Conservation (phyloP, 2,888 invertebrate species). For the Plutella xylostella region DNA sequence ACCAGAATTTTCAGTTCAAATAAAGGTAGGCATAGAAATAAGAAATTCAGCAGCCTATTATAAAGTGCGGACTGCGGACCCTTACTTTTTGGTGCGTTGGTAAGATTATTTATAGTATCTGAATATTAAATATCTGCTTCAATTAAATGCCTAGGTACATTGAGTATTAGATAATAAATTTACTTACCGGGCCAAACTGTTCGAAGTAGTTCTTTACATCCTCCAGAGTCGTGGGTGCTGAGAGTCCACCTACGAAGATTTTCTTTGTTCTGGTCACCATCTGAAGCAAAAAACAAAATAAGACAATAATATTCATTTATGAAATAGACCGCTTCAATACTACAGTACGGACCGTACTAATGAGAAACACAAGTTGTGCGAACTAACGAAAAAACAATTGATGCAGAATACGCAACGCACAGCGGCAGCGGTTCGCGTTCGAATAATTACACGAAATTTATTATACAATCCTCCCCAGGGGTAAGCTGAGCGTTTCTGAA, state of each 20-base stretch:
- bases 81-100: no score
- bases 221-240: slow-evolving; percentile 99
- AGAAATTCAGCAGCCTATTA: no score
- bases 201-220: slow-evolving; percentile 99
- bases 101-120: not conserved
- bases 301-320: not conserved
- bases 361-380: slow-evolving; percentile 10
- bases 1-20: no score
- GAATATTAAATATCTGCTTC: not conserved
- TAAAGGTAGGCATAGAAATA: no score
- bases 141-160: not conserved
- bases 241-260: slow-evolving; percentile 99
- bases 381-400: slow-evolving; percentile 39
- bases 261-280: slow-evolving; percentile 99
- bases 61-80: no score
- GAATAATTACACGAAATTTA: slow-evolving; percentile 57
- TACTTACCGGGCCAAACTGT: slow-evolving; percentile 99
- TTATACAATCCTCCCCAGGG: slow-evolving; percentile 47
- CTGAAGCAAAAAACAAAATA: slow-evolving; percentile 70
- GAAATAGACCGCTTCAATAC: not conserved
- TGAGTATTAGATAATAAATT: not conserved
- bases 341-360: slow-evolving; percentile 1
- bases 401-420: slow-evolving; percentile 25
- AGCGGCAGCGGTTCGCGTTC: slow-evolving; percentile 29
- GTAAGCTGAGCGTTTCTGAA: slow-evolving; percentile 37